Evolutionary conservation across 2,888 invertebrate species (phyloP).

Genomic region (Baronia brevicornis): DNA sequence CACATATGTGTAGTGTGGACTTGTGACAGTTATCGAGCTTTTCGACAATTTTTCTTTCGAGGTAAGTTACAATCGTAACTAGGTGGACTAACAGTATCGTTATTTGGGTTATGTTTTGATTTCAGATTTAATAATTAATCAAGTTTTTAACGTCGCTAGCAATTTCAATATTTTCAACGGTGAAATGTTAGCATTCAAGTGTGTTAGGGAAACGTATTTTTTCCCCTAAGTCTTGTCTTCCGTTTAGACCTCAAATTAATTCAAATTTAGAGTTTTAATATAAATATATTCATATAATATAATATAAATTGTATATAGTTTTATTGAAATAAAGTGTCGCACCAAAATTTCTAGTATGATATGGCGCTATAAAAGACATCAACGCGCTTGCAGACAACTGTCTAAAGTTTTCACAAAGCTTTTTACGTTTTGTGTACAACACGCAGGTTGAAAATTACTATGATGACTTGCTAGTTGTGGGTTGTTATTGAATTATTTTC

Average conservation of each 20-base stretch:
- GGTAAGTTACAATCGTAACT: slow-evolving; percentile 15
- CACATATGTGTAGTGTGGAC: slow-evolving; percentile 50
- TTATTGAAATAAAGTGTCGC: slow-evolving; percentile 6
- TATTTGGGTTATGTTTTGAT: slow-evolving; percentile 49
- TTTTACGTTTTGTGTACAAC: slow-evolving; percentile 31
- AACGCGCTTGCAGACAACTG: slow-evolving; percentile 44
- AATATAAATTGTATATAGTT: no score
- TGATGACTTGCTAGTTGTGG: slow-evolving; percentile 30
- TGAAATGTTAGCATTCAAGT: slow-evolving; percentile 28
- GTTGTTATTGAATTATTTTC: slow-evolving; percentile 19
- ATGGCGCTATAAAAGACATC: slow-evolving; percentile 55
- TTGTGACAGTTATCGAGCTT: slow-evolving; percentile 36
- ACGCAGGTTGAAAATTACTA: slow-evolving; percentile 26
- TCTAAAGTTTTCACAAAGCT: slow-evolving; percentile 29
- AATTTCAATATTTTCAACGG: slow-evolving; percentile 15
- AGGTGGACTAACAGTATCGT: slow-evolving; percentile 1
- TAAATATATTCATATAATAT: no score
- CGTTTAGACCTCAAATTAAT: no score
- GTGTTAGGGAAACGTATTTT: slow-evolving; percentile 35
- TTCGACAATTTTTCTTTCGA: slow-evolving; percentile 16
- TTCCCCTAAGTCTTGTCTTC: slow-evolving; percentile 9
- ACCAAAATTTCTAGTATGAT: slow-evolving; percentile 26
- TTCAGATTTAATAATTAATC: slow-evolving; percentile 31
- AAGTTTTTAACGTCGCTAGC: slow-evolving; percentile 9
- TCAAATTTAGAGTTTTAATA: slow-evolving; percentile 13